A percentile compares a stretch with the other conserved stretches of the same genome.
phyloP scores from a whole-genome alignment of 1,140 invertebrate genomes.

The Drosophila pallidifrons region DNA sequence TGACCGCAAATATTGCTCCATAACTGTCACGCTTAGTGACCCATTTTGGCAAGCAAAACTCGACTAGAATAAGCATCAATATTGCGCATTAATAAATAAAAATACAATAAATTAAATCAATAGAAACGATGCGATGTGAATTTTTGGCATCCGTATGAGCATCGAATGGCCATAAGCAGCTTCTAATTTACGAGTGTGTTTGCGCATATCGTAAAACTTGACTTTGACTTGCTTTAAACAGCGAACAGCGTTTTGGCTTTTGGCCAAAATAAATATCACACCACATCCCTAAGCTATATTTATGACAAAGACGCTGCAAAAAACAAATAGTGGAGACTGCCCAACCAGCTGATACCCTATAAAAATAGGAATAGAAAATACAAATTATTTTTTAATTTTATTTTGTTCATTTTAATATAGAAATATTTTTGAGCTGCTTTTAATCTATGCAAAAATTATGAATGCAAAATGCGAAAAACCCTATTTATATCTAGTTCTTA shows the following conservation, averaged over 20 bases:
- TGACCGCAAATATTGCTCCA: constrained; percentile 69
- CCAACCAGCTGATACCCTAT: background rate
- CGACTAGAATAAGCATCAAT: constrained; percentile 34
- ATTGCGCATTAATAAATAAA: constrained; percentile 80
- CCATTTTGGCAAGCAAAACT: constrained; percentile 56
- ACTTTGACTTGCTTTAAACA: constrained; percentile 72
- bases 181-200: constrained; percentile 65
- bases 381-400: background rate
- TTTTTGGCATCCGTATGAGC: background rate
- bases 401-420: background rate
- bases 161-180: constrained; percentile 57
- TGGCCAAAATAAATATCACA: constrained; percentile 37
- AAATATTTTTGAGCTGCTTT: no score
- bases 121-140: constrained; percentile 32
- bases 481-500: background rate
- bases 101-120: constrained; percentile 64
- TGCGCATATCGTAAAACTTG: constrained; percentile 65
- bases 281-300: constrained; percentile 48
- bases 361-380: background rate
- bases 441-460: no score
- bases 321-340: background rate
- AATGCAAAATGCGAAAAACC: background rate
- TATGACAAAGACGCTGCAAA: constrained; percentile 31
- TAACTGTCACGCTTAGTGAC: constrained; percentile 78
- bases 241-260: constrained; percentile 36